Base-by-base conservation (phyloP, 2,888 invertebrate genomes). In the Drosophila affinis region DNA sequence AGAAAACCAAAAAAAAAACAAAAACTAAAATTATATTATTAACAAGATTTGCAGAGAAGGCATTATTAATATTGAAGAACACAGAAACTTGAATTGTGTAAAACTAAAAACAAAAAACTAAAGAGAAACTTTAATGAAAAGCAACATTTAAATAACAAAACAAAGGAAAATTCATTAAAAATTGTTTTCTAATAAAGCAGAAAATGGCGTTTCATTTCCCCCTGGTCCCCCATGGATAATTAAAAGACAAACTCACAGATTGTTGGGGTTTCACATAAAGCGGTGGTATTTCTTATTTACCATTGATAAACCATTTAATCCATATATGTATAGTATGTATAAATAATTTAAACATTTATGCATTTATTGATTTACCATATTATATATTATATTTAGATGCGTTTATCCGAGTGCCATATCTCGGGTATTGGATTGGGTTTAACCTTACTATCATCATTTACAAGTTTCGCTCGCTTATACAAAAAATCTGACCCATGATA, bases 211-310 rank as follows among this genome's bases (percentile, higher is more conserved):
- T 75, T 88, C 32, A 68, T 57, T 83, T 34, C 17, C 17, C 24
- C 49, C 14, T 18, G 18, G 12, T 12, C 2, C 9, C 17, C 32
- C 29, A 18, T 27, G 6, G 34, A 6, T 34, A 56, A 9, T 3
- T 14, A 39, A 46, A 3, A 45, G 67, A 62, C 62, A 27, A 10
- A 7, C 4, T 9, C 0, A 7, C 3, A 0, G 0, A 12, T 49
- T 0, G 52, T 74, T 88, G 79, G 90, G 86, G 87, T 87, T 87
- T 90, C 90, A 91, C 91, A 91, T 91, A 91, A 91, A 91, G 91
- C 91, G 91, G 91, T 91, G 91, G 91, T 91, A 90, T 90, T 90
- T 91, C 87, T 90, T 91, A 90, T 90, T 90, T 90, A 90, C 87
- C 90, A 90, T 89, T 87, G 83, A 85, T 86, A 87, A 84, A 89